phyloP scores from a whole-genome alignment of 2,113 vertebrate species.

The Calyptommatus sinebrachiatus region DNA sequence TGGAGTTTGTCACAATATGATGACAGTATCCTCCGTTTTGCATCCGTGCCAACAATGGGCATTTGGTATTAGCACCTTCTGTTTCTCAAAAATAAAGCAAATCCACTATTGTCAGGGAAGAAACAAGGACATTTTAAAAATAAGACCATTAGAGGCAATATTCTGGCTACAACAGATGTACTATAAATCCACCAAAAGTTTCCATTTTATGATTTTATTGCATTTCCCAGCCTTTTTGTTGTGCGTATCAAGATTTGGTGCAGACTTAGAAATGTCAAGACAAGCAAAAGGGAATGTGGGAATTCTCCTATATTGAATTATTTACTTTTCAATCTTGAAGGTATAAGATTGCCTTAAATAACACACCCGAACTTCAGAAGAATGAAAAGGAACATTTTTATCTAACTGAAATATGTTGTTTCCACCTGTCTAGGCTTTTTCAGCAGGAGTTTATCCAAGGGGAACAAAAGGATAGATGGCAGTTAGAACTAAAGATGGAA shows the following conservation, averaged over 20 bases:
- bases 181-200: slow-evolving; percentile 10
- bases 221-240: not conserved
- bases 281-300: slow-evolving; percentile 11
- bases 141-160: not conserved
- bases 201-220: slow-evolving; percentile 16
- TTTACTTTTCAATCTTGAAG: slow-evolving; percentile 30
- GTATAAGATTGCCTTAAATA: slow-evolving; percentile 4
- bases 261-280: slow-evolving; percentile 27
- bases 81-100: not conserved
- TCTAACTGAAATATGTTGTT: not conserved
- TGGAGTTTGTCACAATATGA: too few species aligned
- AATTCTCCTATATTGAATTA: slow-evolving; percentile 25
- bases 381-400: slow-evolving; percentile 8
- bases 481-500: not conserved
- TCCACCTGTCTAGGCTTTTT: not conserved
- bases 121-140: slow-evolving; percentile 7
- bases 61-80: too few species aligned
- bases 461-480: not conserved
- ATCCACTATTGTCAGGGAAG: not conserved
- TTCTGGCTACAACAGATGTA: not conserved
- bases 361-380: not conserved
- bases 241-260: slow-evolving; percentile 10
- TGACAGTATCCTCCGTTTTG: too few species aligned
- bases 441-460: not conserved
- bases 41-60: too few species aligned